Base-by-base conservation (phyloP, 1,140 invertebrate genomes). In the Listronotus oregonensis region DNA sequence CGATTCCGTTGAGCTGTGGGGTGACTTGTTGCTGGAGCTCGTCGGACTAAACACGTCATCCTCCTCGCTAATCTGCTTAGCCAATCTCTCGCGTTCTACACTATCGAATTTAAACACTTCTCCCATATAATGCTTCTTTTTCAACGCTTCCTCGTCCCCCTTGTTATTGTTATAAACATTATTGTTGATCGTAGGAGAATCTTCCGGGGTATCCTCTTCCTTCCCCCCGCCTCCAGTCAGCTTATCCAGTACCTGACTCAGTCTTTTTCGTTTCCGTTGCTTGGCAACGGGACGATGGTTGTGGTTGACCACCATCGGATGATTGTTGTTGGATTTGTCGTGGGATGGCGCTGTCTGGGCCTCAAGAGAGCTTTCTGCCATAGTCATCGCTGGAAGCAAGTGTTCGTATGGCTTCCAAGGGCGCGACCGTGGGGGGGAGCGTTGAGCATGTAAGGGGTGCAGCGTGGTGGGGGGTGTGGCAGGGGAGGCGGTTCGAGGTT, bases 231-330 rank as follows among this genome's bases (percentile, higher is more conserved):
- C 17, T n/a, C 73, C 78, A 14, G 76, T 78, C 14, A 92, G 77
- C 72, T 90, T 90, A 71, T 90, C 88, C 44, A 92, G 76, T 0
- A 92, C 90, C 68, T 90, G 89, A 62, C 86, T 89, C 12, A 92
- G 77, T n/a, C 90, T 80, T 74, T 90, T 90, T 18, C 90, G 82
- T 75, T 91, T 91, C 27, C 88, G 82, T 57, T 85, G 82, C 65
- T 85, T 85, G 39, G 66, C 71, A 72, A 80, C 80, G 10, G 82
- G 82, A 64, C 85, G 82, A 67, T 87, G 83, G 66, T 87, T 87
- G 50, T 87, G 83, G 63, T 87, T 87, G 54, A 84, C 83, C 54
- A 85, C 83, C 47, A 83, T 82, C 44, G 83, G 82, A 51, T 87
- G 80, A 64, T 85, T 87, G 52, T 81, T 82, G 66, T 81, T 80